Evolutionary conservation across 2,888 invertebrate genomes (phyloP).

Genomic region (Drosophila koepferae): DNA sequence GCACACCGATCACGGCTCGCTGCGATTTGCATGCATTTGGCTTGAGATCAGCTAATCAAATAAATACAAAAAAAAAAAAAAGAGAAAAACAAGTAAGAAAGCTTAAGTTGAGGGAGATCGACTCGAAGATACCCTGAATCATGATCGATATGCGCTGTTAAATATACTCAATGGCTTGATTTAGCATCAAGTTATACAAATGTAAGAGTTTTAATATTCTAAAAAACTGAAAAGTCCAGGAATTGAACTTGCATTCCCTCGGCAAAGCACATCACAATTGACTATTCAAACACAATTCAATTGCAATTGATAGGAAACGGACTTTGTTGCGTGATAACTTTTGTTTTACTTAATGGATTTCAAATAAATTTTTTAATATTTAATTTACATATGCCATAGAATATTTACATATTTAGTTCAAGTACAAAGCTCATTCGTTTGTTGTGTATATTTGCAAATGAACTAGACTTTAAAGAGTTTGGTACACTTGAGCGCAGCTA

Average conservation of each 20-base stretch:
- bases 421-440: not conserved
- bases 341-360: not conserved
- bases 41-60: constrained; percentile 52
- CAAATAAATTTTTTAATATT: not conserved
- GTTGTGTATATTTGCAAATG: not conserved
- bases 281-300: too few species aligned
- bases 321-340: not conserved
- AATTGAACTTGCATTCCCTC: too few species aligned
- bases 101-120: not conserved
- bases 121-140: not conserved
- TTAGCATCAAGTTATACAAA: too few species aligned
- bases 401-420: not conserved
- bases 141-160: too few species aligned
- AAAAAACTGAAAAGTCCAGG: too few species aligned
- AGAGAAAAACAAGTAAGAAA: not conserved
- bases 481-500: too few species aligned
- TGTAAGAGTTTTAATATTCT: too few species aligned
- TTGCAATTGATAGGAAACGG: too few species aligned
- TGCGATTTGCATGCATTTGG: constrained; percentile 61
- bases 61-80: constrained; percentile 21
- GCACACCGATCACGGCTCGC: constrained; percentile 54
- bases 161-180: too few species aligned
- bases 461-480: not conserved
- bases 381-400: not conserved
- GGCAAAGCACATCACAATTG: too few species aligned